A percentile compares a stretch with the other conserved stretches of the same genome.
phyloP scores from a whole-genome alignment of 2,113 vertebrate species.

The Mesembrinibis cayennensis region DNA sequence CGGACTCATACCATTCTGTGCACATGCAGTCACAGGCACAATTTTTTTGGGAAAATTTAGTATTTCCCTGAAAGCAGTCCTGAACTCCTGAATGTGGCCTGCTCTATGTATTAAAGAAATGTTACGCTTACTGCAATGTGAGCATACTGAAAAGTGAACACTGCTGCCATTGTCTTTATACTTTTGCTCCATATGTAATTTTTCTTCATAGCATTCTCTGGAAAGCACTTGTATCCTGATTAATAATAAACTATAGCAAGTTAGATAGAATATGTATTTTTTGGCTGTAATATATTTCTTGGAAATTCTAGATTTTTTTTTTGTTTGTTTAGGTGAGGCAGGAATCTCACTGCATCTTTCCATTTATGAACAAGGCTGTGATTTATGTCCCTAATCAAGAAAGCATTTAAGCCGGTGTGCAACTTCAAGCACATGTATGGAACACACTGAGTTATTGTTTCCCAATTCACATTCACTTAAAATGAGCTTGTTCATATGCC shows the following conservation, averaged over 20 bases:
- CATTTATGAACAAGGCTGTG: background rate
- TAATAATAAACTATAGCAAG: background rate
- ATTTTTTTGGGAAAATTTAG: background rate
- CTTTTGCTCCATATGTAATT: background rate
- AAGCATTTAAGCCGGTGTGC: background rate
- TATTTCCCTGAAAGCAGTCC: background rate
- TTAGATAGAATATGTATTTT: background rate
- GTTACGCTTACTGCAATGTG: background rate
- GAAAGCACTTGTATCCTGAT: background rate
- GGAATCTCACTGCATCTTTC: background rate
- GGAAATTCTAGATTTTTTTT: background rate
- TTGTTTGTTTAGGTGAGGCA: background rate
- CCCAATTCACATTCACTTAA: background rate
- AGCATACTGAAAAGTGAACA: background rate
- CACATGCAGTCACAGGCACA: background rate
- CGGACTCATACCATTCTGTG: accelerated
- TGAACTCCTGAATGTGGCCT: background rate
- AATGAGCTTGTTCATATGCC: background rate
- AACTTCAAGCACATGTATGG: background rate
- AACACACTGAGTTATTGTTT: background rate
- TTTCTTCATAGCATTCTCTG: background rate
- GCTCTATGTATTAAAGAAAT: background rate
- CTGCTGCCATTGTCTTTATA: background rate
- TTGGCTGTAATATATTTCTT: background rate
- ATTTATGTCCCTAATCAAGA: background rate